Percentiles rank a stretch among this genome's conserved stretches.
These are phyloP conservation scores for Aptenodytes patagonicus DNA, from an alignment of 2,113 vertebrate genomes.

Conservation along the genomic window DNA sequence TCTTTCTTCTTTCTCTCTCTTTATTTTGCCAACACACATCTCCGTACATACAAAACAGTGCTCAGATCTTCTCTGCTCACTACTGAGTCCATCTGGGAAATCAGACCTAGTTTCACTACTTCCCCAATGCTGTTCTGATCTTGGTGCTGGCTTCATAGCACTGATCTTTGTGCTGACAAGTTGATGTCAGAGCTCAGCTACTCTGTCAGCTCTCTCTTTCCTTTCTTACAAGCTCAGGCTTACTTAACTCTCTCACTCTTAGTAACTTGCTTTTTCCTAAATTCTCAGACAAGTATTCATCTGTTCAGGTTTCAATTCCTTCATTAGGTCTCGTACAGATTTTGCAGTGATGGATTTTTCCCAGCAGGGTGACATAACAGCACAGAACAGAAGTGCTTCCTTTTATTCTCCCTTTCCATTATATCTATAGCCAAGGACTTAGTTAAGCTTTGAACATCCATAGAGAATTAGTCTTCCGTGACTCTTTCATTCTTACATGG, in stretches of 20 bases:
- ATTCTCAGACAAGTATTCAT: background rate
- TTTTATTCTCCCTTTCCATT: background rate
- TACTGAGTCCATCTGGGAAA: background rate
- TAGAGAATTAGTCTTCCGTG: background rate
- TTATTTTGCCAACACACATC: background rate
- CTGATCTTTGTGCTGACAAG: background rate
- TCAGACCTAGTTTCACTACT: background rate
- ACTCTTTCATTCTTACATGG: background rate
- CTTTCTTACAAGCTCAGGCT: background rate
- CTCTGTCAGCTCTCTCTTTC: background rate
- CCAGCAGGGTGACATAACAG: background rate
- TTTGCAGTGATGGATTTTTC: background rate
- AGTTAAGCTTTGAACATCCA: background rate
- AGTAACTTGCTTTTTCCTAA: background rate
- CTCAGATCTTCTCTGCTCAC: background rate
- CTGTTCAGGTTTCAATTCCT: background rate
- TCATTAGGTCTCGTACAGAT: background rate
- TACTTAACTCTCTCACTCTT: background rate
- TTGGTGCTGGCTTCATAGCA: background rate
- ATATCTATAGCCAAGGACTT: background rate
- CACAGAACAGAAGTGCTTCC: background rate
- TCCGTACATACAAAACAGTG: background rate
- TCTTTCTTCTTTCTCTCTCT: background rate
- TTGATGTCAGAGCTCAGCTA: background rate
- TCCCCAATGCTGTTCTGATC: background rate